Evolutionary conservation across 64 coral and sea anemone species (phyloP).

Genomic region (Cladopsammia gracilis): DNA sequence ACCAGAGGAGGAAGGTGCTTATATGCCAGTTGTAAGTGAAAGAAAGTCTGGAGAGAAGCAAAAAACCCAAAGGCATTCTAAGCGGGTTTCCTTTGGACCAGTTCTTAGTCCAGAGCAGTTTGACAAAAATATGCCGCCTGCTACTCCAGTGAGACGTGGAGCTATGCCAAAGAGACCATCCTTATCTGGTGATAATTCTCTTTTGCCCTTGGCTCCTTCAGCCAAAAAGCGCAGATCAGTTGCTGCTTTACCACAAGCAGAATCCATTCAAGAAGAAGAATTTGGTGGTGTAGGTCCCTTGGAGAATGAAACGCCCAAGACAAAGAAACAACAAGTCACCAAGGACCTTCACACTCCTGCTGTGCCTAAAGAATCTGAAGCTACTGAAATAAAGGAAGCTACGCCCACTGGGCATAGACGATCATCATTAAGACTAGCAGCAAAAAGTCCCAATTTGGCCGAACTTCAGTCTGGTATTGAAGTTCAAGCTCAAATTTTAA

Average conservation of each 20-base stretch:
- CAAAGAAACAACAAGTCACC: not conserved
- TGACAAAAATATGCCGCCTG: conserved; percentile 81
- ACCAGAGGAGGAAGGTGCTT: not conserved
- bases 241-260: conserved; percentile 55
- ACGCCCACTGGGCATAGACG: not conserved
- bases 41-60: conserved; percentile 23
- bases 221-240: conserved; percentile 78
- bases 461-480: not conserved
- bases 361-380: not conserved
- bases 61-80: conserved; percentile 44
- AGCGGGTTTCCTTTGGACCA: conserved; percentile 96
- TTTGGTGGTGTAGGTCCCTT: not conserved
- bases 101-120: conserved; percentile 96
- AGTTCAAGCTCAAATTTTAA: not conserved
- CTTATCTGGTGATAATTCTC: conserved; percentile 3
- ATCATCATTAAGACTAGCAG: conserved; percentile 24
- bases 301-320: not conserved
- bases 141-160: conserved; percentile 92
- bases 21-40: conserved; percentile 34
- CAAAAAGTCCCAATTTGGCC: not conserved
- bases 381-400: not conserved
- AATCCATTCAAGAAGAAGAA: conserved; percentile 76
- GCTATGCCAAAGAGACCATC: conserved; percentile 72
- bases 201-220: not conserved
- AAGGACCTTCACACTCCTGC: not conserved